Base-by-base conservation (phyloP, 2,113 vertebrate genomes). In the Centropus bengalensis region DNA sequence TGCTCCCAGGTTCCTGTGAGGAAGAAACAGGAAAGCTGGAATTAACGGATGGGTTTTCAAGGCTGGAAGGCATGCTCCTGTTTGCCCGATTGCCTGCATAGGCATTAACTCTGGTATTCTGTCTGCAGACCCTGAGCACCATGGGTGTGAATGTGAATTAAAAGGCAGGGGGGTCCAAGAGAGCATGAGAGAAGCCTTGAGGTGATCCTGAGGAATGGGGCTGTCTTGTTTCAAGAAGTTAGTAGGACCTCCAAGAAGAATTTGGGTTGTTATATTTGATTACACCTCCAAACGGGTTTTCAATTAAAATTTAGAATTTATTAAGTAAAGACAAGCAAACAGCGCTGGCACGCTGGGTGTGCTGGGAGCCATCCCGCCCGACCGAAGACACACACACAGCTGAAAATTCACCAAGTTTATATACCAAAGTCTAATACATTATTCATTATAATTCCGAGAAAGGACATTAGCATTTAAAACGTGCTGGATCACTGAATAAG, bases 71-170 rank as follows among this genome's bases (percentile, higher is more conserved):
- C 9, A 36, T 0, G 0, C 20, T 42, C 47, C 20, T 42, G 76
- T 26, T 26, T n/a, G 17, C n/a, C 45, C 47, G 70, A 16, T 18
- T 3, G 0, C 59, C 20, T 5, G 26, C 1, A 0, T 4, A 1
- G 40, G 45, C n/a, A 10, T 52, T 28, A 38, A 23, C 19, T 20
- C 33, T 6, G 4, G 14, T 19, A 21, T 51, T 42, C 59, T 0
- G 0, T 7, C 62, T 11, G 59, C 47, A 30, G 83, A 12, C 67
- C 24, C 26, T 1, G 30, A 55, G 51, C 18, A 1, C 27, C 2
- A 4, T 4, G 62, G 33, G 30, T 14, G n/a, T 9, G 42, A 63
- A 55, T 6, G 45, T 9, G 30, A 38, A 69, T 38, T 22, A 38
- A 67, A 58, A 69, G 19, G 32, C 8, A 1, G 49, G 14, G 13